Evolutionary conservation across 1,140 invertebrate genomes (phyloP).

Genomic region (Arctopsyche grandis): DNA sequence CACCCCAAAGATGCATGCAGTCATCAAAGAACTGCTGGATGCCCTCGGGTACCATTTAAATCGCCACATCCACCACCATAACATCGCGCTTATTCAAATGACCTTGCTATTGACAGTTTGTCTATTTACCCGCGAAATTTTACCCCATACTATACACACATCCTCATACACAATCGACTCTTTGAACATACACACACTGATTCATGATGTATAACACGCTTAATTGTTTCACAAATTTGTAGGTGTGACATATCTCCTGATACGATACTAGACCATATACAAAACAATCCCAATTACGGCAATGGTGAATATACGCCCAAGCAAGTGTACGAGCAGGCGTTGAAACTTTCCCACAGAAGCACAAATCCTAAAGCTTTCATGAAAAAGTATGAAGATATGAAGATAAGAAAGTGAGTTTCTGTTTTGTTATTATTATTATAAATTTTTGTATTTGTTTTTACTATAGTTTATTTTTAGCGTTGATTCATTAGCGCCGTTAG

Average conservation of each 20-base stretch:
- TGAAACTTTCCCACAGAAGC: constrained; percentile 62
- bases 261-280: constrained; percentile 63
- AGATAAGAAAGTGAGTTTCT: constrained; percentile 60
- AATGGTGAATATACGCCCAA: constrained; percentile 62
- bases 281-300: constrained; percentile 65
- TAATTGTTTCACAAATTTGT: too few species aligned
- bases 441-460: not conserved
- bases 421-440: not conserved
- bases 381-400: constrained; percentile 65
- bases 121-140: not conserved
- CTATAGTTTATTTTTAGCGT: constrained; percentile 59
- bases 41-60: constrained; percentile 60
- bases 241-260: constrained; percentile 65
- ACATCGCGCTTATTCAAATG: not conserved
- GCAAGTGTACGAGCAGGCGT: constrained; percentile 63
- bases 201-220: too few species aligned
- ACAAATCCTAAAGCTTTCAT: constrained; percentile 62
- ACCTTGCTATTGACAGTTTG: not conserved
- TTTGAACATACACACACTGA: too few species aligned
- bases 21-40: constrained; percentile 64
- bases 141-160: constrained; percentile 11
- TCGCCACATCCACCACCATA: not conserved
- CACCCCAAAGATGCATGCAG: constrained; percentile 60
- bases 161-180: not conserved
- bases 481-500: constrained; percentile 62